A percentile compares a stretch with the other conserved stretches of the same genome.
phyloP scores from a whole-genome alignment of 2,113 vertebrate genomes.

The Panthera tigris region DNA sequence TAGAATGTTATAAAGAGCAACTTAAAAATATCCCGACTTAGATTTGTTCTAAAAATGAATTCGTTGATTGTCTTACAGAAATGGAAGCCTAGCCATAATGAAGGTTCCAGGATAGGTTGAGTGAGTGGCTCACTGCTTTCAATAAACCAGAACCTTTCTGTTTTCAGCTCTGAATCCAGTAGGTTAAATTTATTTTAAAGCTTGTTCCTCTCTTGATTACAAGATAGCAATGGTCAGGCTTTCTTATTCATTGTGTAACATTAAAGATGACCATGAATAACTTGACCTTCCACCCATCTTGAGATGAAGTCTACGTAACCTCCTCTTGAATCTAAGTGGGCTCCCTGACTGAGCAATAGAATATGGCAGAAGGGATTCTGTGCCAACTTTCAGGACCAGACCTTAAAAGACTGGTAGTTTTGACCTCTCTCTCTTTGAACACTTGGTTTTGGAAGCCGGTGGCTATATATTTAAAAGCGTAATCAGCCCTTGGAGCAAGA shows the following conservation, averaged over 20 bases:
- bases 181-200: neutral
- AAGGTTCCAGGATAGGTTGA: neutral
- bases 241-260: neutral
- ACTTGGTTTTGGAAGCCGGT: neutral
- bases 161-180: neutral
- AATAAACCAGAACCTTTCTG: neutral
- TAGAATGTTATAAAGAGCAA: neutral
- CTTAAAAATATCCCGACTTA: neutral
- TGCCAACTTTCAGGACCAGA: neutral
- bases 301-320: neutral
- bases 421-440: neutral
- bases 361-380: neutral
- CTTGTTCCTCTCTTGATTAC: neutral
- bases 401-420: rapidly evolving
- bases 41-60: neutral
- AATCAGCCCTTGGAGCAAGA: neutral
- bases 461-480: neutral
- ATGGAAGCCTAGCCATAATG: neutral
- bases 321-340: neutral
- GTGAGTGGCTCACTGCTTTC: neutral
- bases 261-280: neutral
- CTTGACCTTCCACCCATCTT: neutral
- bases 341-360: neutral
- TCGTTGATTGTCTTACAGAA: neutral
- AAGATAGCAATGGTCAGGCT: neutral